These are phyloP conservation scores for Cebus imitator DNA, from an alignment of 2,113 vertebrate species.

Conservation along the genomic window DNA sequence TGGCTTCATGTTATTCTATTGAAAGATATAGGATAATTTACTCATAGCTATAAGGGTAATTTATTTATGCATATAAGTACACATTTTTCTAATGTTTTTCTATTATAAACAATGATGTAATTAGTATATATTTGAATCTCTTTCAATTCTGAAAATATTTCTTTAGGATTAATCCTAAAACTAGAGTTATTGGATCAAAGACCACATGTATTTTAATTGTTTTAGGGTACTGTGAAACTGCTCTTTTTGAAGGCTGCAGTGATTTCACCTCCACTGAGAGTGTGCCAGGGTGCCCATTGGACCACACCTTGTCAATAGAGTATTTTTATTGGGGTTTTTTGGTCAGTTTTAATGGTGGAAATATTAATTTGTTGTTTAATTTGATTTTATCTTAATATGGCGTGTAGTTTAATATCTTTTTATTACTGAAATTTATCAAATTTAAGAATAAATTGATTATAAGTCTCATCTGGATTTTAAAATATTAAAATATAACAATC, in stretches of 20 bases:
- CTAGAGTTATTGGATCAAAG: not conserved
- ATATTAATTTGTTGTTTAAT: not conserved
- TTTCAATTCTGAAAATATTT: slow-evolving; percentile 62
- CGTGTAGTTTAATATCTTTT: not conserved
- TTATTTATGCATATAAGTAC: not conserved
- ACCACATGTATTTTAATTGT: not conserved
- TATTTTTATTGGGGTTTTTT: not conserved
- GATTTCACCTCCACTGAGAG: not conserved
- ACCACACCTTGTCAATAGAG: not conserved
- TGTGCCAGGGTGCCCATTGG: not conserved
- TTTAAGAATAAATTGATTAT: not conserved
- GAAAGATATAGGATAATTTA: not conserved
- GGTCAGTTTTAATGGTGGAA: not conserved
- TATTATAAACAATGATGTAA: slow-evolving; percentile 15
- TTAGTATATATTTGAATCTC: not conserved
- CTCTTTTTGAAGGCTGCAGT: not conserved
- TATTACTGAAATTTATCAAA: not conserved
- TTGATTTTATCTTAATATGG: not conserved
- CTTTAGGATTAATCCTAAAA: slow-evolving; percentile 33
- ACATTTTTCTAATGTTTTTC: slow-evolving; percentile 1
- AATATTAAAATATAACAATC: not conserved
- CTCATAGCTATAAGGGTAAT: not conserved
- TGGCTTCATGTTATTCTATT: not conserved
- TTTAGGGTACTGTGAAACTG: not conserved
- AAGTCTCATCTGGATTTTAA: not conserved